Evolutionary conservation across 2,797 vertebrate species (phyloP).

Genomic region (Helarctos malayanus): DNA sequence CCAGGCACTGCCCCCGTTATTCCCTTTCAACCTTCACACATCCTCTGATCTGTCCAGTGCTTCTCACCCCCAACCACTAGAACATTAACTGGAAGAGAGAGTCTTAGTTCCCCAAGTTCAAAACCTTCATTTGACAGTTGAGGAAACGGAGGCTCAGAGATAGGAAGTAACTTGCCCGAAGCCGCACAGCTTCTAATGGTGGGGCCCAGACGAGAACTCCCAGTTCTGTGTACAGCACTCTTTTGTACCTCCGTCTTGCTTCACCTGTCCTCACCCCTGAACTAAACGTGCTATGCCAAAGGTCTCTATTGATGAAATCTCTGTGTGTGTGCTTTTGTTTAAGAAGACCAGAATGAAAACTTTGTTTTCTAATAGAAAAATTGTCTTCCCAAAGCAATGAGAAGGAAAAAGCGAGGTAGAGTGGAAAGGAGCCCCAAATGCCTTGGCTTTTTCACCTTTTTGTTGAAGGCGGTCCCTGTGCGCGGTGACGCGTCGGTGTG

Average conservation of each 20-base stretch:
- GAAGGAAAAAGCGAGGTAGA: not conserved
- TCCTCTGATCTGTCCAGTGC: not conserved
- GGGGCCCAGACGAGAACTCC: not conserved
- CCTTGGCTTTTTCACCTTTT: not conserved
- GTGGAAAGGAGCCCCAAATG: not conserved
- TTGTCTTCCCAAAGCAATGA: not conserved
- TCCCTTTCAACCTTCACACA: not conserved
- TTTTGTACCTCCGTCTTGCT: not conserved
- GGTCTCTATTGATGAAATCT: not conserved
- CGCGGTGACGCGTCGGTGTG: not conserved
- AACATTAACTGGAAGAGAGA: not conserved
- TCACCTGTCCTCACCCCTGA: not conserved
- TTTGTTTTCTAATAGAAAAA: slow-evolving; percentile 4
- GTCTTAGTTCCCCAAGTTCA: not conserved
- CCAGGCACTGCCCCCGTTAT: not conserved
- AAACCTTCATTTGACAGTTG: not conserved
- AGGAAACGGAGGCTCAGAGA: not conserved
- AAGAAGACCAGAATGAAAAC: not conserved
- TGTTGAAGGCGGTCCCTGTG: not conserved
- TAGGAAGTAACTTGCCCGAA: not conserved
- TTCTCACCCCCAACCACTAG: not conserved
- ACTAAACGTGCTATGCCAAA: not conserved
- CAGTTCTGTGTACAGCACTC: not conserved
- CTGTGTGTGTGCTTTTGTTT: not conserved
- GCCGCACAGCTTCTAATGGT: not conserved